Base-by-base conservation (phyloP, 2,113 vertebrate genomes). In the Heterochromis multidens region DNA sequence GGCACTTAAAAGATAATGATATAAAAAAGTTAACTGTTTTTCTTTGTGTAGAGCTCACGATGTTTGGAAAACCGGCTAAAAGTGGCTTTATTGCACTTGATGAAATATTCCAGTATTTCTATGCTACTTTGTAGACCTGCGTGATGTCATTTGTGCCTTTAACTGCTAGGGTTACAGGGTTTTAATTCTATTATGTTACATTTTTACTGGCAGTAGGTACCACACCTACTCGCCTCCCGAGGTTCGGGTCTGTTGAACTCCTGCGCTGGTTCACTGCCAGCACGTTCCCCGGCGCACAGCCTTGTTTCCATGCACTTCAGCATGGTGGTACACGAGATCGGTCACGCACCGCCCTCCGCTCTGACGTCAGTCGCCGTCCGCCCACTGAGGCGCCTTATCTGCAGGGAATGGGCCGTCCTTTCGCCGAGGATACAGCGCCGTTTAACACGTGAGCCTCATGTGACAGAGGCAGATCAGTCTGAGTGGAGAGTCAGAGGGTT, bases 381-480 rank as follows among this genome's bases (percentile, higher is more conserved):
- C 63, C 90, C 89, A 93, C 88, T 92, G 80, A 89, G 81, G 85
- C 77, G 61, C 86, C 87, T 88, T 70, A 62, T 92, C 92, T 29
- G 81, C 7, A 27, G 78, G 54, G 79, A 87, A 84, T 83, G 91
- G 95, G 95, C 89, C 27, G 95, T 89, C 91, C 88, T 82, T 83
- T 59, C 74, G 67, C 78, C 80, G 77, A 77, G 92, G 87, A 96
- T 80, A 87, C 93, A 96, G 96, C 97, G 95, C 95, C 92, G 96
- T 94, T 94, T 94, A 90, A 97, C 97, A 98, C 97, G 97, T 99
- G 98, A 98, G 97, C 85, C 97, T 97, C 97, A 98, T 97, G 97
- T 98, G 97, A 98, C 94, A 93, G 91, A 91, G 96, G 89, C 83
- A 95, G 96, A 95, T 96, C 93, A 93, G 93, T 87, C 91, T 85